phyloP scores from a whole-genome alignment of 2,888 invertebrate genomes.

The Perithous albicinctus region DNA sequence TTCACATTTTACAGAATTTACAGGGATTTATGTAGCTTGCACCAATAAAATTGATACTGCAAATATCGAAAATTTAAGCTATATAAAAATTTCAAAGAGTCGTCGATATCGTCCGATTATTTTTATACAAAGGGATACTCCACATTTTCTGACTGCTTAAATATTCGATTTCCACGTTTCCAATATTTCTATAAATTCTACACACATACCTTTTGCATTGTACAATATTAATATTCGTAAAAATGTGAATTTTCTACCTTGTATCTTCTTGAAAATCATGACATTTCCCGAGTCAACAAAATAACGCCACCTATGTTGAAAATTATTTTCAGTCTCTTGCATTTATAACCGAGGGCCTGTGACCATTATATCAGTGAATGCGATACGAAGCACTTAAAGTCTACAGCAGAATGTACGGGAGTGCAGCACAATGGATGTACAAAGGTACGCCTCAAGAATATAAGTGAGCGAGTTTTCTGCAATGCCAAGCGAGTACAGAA shows the following conservation, averaged over 20 bases:
- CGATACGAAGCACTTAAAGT: conserved; percentile 25
- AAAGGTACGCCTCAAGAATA: conserved; percentile 44
- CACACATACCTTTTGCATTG: neutral
- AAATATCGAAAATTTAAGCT: no score
- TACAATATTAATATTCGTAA: no score
- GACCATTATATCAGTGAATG: neutral
- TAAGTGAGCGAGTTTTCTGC: conserved; percentile 34
- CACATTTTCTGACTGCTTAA: no score
- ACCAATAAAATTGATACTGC: no score
- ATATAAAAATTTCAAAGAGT: no score
- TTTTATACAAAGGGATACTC: no score
- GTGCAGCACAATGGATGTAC: conserved; percentile 37
- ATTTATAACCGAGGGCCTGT: conserved; percentile 5
- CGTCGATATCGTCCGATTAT: no score
- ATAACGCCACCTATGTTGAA: conserved; percentile 1
- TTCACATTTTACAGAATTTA: no score
- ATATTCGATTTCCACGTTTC: no score
- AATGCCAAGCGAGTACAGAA: conserved; percentile 9
- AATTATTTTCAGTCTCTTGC: conserved; percentile 12
- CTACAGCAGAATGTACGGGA: conserved; percentile 1
- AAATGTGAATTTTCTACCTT: no score
- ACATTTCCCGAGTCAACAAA: conserved; percentile 3
- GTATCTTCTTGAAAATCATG: neutral
- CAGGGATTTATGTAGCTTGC: no score
- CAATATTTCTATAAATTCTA: no score